phyloP scores from a whole-genome alignment of 2,888 invertebrate species.

The Patella ulyssiponensis region DNA sequence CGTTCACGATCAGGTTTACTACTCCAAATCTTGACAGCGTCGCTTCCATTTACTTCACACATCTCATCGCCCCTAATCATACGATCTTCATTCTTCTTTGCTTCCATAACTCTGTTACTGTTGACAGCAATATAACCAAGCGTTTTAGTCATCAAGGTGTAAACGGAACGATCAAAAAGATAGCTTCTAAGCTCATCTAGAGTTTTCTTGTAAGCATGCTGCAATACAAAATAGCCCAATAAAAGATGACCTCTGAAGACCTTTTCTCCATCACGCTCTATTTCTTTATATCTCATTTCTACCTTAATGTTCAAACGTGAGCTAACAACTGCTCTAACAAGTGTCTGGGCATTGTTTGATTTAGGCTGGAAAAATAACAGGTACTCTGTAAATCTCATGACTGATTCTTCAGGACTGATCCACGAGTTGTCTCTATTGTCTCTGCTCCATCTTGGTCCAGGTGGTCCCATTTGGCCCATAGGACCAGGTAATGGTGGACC shows the following conservation, averaged over 20 bases:
- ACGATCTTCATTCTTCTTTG: neutral
- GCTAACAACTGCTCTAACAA: neutral
- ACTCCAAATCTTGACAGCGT: conserved; percentile 6
- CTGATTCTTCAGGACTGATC: conserved; percentile 3
- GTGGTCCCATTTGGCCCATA: neutral
- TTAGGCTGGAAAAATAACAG: neutral
- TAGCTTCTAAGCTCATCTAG: neutral
- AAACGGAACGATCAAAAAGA: neutral
- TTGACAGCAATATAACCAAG: conserved; percentile 8
- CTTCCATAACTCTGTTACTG: conserved; percentile 2
- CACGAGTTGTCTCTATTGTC: conserved; percentile 8
- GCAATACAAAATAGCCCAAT: neutral
- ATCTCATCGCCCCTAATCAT: neutral
- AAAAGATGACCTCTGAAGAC: neutral
- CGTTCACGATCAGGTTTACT: neutral
- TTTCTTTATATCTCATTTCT: neutral
- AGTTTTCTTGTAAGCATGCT: neutral
- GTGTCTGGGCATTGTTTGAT: neutral
- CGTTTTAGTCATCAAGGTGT: neutral
- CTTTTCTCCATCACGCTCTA: neutral
- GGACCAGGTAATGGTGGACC: too few relatives aligned
- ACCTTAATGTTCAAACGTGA: conserved; percentile 3
- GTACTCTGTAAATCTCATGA: conserved; percentile 5
- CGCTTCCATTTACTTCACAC: conserved; percentile 2
- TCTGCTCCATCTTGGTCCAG: neutral